Evolutionary conservation across 2,797 vertebrate species (phyloP).

Genomic region (Hoplostethus atlanticus): DNA sequence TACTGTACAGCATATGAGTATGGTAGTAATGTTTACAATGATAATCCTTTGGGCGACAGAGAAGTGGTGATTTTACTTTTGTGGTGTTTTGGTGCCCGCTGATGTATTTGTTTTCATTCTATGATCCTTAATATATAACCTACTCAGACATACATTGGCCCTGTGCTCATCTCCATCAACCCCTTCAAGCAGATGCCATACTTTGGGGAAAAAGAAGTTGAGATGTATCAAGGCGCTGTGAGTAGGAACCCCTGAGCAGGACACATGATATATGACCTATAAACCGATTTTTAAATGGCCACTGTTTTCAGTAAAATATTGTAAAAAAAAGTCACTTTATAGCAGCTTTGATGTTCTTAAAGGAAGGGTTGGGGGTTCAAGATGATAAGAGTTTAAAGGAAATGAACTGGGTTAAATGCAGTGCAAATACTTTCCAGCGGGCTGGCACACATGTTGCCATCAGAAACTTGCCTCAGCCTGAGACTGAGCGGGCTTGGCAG

Average conservation of each 20-base stretch:
- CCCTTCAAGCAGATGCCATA: constrained; percentile 99
- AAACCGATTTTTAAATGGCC: not conserved
- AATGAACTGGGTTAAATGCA: constrained; percentile 55
- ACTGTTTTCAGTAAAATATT: constrained; percentile 11
- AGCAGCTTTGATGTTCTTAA: constrained; percentile 3
- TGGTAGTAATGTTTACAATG: not conserved
- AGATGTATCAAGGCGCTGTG: constrained; percentile 99
- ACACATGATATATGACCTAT: not conserved
- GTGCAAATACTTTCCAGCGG: constrained; percentile 61
- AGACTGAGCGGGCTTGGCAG: constrained; percentile 63
- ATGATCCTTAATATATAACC: constrained; percentile 83
- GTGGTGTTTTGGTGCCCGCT: constrained; percentile 1
- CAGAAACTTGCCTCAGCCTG: constrained; percentile 67
- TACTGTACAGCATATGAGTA: not conserved
- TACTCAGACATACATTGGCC: constrained; percentile 96
- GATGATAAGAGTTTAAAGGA: constrained; percentile 40
- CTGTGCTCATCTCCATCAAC: constrained; percentile 97
- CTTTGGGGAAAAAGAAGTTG: constrained; percentile 97
- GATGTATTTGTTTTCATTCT: constrained; percentile 10
- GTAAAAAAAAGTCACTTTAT: constrained; percentile 11
- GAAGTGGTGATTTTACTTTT: not conserved
- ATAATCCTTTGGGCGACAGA: not conserved
- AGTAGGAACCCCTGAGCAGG: constrained; percentile 75
- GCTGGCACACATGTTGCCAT: constrained; percentile 64
- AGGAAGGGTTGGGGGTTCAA: constrained; percentile 26